These are phyloP conservation scores for Sminthurinus aureus DNA, from an alignment of 2,888 invertebrate species.

Conservation along the genomic window DNA sequence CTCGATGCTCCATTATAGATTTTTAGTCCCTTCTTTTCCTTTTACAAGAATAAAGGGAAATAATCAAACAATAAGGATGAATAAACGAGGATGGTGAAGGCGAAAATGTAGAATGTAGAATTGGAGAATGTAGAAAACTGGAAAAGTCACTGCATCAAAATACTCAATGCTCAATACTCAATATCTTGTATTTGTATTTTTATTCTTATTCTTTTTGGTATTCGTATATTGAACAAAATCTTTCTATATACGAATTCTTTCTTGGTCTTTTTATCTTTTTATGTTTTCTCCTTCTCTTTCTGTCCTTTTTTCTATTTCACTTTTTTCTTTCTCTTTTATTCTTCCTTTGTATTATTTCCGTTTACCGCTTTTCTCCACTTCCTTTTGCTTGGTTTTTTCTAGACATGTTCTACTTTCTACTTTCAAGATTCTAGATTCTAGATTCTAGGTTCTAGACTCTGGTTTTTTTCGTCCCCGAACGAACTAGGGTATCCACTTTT, in stretches of 20 bases:
- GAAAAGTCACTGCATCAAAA: neutral
- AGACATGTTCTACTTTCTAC: neutral
- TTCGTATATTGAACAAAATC: too few relatives aligned
- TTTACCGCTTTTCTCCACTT: neutral
- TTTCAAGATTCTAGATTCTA: too few relatives aligned
- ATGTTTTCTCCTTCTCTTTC: neutral
- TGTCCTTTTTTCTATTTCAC: neutral
- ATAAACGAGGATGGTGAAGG: neutral
- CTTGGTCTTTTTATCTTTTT: neutral
- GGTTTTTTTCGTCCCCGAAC: too few relatives aligned
- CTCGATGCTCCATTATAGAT: too few relatives aligned
- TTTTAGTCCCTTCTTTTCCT: neutral
- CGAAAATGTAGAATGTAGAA: neutral
- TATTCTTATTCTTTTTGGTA: too few relatives aligned
- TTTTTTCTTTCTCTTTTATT: neutral
- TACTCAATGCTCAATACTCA: neutral
- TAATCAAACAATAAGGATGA: slow-evolving; percentile 14
- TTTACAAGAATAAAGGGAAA: neutral
- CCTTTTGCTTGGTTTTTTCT: neutral
- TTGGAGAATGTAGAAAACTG: neutral
- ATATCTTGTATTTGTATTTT: too few relatives aligned
- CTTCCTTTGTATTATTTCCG: neutral
- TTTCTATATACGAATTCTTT: too few relatives aligned
- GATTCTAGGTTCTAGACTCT: too few relatives aligned
- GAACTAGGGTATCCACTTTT: neutral